Evolutionary conservation across 2,113 vertebrate species (phyloP).

Genomic region (Aegotheles bennettii): DNA sequence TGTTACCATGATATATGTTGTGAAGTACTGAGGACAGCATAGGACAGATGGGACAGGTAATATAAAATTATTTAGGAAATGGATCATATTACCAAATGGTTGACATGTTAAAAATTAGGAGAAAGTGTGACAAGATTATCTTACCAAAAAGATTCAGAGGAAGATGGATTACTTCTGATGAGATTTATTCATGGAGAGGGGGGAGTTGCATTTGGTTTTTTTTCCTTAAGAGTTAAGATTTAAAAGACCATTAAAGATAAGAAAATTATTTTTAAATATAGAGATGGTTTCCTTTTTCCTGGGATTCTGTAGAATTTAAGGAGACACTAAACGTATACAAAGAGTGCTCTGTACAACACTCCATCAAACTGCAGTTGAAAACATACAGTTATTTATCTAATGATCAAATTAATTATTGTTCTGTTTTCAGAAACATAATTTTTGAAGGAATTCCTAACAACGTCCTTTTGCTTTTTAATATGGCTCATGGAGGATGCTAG

Average conservation of each 20-base stretch:
- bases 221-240: background rate
- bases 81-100: conserved; percentile 16
- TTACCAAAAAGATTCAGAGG: background rate
- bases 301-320: background rate
- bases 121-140: conserved; percentile 4
- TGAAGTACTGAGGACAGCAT: background rate
- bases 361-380: background rate
- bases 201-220: background rate
- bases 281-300: background rate
- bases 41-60: background rate
- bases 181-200: background rate
- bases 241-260: background rate
- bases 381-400: background rate
- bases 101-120: background rate
- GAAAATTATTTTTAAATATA: background rate
- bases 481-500: background rate
- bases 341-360: background rate
- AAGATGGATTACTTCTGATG: conserved; percentile 23
- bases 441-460: background rate
- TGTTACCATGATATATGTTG: conserved; percentile 4
- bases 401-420: background rate
- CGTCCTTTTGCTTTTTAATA: background rate
- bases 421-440: background rate
- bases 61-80: conserved; percentile 34
- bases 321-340: background rate